Base-by-base conservation (phyloP, 1,140 invertebrate species). In the Anastrepha ludens region DNA sequence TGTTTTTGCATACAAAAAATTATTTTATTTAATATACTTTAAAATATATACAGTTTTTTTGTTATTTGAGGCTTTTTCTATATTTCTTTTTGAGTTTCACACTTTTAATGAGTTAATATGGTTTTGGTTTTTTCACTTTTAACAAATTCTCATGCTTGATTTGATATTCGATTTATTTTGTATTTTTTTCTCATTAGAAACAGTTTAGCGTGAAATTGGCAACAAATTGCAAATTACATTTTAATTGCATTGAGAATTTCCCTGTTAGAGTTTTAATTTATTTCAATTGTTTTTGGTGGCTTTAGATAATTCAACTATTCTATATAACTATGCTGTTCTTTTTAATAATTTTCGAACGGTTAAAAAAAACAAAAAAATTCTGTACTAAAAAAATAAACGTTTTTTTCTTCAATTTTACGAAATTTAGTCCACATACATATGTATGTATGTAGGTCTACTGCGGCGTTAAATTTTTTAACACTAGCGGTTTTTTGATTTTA, bases 51-150 rank as follows among this genome's bases (percentile, higher is more conserved):
- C 13, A 39, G 3, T 44, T 70, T 70, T 70, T 70, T 29, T 65
- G n/a, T 47, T 8, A 70, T 5, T 15, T 70, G 1, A 7, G 4
- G 29, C 1, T 29, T 70, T 70, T 44, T 44, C 41, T 47, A 20
- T 41, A 74, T 17, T 74, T n/a, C 41, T 39, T 44, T 44, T 62
- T 62, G 15, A 15, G 17, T 74, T 74, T 74, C 41, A 44, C 13
- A 74, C 44, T 74, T 70, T 44, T 74, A 74, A 74, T 74, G 39
- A 74, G 67, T 74, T 44, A 44, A 6, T 74, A 15, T 74, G 44
- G 41, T 74, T 67, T 74, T 13, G 44, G 39, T 62, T 74, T 55
- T 55, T 55, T 11, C 11, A 55, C 6, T 55, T 55, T 55, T 55
- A 29, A 29, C 29, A 29, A 29, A 29, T 67, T 67, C 65, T 5